Percentiles rank a stretch among this genome's conserved stretches.
These are phyloP conservation scores for Cirrhinus mrigala DNA, from an alignment of 2,797 vertebrate genomes.

Conservation along the genomic window DNA sequence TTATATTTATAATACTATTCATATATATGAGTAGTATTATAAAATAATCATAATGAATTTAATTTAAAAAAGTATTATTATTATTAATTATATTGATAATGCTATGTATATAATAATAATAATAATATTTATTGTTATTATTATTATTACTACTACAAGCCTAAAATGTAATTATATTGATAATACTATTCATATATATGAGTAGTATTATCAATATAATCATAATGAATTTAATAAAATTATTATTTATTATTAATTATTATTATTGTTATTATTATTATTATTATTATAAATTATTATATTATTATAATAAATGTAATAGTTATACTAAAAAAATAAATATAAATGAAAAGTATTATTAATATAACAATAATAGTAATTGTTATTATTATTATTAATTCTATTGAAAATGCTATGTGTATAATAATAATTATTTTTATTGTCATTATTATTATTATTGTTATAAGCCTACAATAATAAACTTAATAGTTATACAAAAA, in stretches of 20 bases:
- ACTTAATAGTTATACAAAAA: neutral
- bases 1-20: neutral
- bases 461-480: neutral
- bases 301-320: too few relatives aligned
- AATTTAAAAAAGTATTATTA: neutral
- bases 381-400: too few relatives aligned
- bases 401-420: too few relatives aligned
- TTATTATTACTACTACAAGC: neutral
- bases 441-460: neutral
- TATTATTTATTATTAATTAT: too few relatives aligned
- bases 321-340: neutral
- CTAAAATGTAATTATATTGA: neutral
- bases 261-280: too few relatives aligned
- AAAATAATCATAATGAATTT: neutral
- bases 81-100: too few relatives aligned
- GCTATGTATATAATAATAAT: too few relatives aligned
- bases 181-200: neutral
- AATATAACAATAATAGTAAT: neutral
- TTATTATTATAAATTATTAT: too few relatives aligned
- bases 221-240: neutral
- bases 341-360: neutral
- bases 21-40: neutral
- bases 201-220: neutral
- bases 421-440: too few relatives aligned
- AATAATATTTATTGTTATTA: too few relatives aligned